Base-by-base conservation (phyloP, 2,888 invertebrate genomes). In the Limnephilus auricula region DNA sequence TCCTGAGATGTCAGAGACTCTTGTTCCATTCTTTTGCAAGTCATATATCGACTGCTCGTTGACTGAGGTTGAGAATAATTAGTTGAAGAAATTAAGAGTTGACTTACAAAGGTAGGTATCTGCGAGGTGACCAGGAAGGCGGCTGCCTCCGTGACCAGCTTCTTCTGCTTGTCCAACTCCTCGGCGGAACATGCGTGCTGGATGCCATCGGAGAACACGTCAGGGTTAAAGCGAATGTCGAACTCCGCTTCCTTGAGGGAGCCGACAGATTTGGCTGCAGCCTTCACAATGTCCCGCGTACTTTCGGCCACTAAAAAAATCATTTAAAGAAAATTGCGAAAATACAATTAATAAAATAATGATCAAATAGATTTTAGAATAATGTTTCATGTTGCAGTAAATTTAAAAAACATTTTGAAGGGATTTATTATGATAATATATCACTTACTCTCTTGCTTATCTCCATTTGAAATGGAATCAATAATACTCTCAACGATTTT, bases 161-260 rank as follows among this genome's bases (percentile, higher is more conserved):
- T 98, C 91, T 98, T 97, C 95, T 99, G 99, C 94, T 98, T 98
- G 93, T 97, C 96, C 90, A 99, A 95, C 79, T 96, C 96, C 93
- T 97, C 96, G 91, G 97, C 96, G 93, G 97, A 94, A 94, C 97
- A 97, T 32, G 97, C 96, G 95, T 99, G 99, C 91, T 96, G 97
- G 92, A 99, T 99, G 90, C 99, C 99, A 0, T 98, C 98, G 15
- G 99, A 99, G 95, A 98, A 99, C 92, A 99, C 99, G 95, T 99
- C 99, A 0, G 99, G 99, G 96, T 99, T 99, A 95, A 99, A 99
- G 92, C 99, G 97, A 93, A 99, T 98, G 94, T 99, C 99, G 95
- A 99, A 99, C 95, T 99, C 99, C 0, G 98, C 98, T 93, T 99
- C 99, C 95, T 98, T 98, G 10, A 99, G 96, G 0, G 99, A 99